A percentile compares a stretch with the other conserved stretches of the same genome.
Conservation (phyloP, 2,888 invertebrate genomes). For the Scrobipalpa costella region DNA sequence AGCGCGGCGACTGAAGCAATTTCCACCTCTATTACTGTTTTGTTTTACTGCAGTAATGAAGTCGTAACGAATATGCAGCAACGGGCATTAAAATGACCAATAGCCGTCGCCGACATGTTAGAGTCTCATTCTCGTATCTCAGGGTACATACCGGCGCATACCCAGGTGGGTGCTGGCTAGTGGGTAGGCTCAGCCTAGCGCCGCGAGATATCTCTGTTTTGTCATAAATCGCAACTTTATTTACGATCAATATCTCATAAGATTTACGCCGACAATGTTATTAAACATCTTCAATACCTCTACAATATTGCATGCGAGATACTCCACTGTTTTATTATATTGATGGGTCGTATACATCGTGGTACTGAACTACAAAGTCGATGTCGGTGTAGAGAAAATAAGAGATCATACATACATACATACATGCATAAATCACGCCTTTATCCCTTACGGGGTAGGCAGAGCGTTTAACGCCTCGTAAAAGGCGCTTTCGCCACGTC, state of each 20-base stretch:
- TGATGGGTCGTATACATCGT: constrained; percentile 19
- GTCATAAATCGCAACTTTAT: constrained; percentile 71
- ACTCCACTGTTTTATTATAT: constrained; percentile 22
- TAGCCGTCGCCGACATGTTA: constrained; percentile 14
- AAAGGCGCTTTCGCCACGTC: too few species aligned
- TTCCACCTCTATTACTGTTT: constrained; percentile 13
- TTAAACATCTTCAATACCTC: constrained; percentile 44
- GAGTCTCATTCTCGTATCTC: constrained; percentile 18
- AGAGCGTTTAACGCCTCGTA: too few species aligned
- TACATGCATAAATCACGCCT: too few species aligned
- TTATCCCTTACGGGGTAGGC: too few species aligned
- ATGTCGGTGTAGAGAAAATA: constrained; percentile 8
- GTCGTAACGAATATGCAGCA: constrained; percentile 17
- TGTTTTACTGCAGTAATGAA: constrained; percentile 18
- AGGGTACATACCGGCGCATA: constrained; percentile 5
- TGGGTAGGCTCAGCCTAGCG: constrained; percentile 37
- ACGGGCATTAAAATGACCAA: constrained; percentile 17
- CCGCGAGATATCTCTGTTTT: constrained; percentile 60
- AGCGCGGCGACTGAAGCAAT: not conserved
- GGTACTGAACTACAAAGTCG: constrained; percentile 15
- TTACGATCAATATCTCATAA: constrained; percentile 69
- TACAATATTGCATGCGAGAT: constrained; percentile 20
- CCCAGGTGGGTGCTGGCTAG: constrained; percentile 18
- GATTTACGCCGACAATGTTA: constrained; percentile 69
- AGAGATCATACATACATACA: constrained; percentile 12